Evolutionary conservation across 2,113 vertebrate genomes (phyloP).

Genomic region (Oryzias melastigma): DNA sequence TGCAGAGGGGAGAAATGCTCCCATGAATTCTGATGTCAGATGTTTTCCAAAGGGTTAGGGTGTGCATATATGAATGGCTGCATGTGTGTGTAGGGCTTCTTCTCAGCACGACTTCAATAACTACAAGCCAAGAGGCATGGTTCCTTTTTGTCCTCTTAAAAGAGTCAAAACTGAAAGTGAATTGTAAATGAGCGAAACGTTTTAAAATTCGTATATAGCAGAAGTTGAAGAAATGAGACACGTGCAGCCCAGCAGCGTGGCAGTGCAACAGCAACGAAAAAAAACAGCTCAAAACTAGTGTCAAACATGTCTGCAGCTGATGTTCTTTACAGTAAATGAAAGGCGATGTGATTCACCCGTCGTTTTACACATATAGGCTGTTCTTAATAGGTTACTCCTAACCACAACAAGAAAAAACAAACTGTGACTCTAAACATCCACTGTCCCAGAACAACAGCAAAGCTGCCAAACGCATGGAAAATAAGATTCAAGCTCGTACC

Average conservation of each 20-base stretch:
- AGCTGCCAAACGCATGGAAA: slow-evolving; percentile 45
- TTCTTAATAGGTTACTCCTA: slow-evolving; percentile 13
- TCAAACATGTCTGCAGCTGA: slow-evolving; percentile 3
- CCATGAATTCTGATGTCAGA: slow-evolving; percentile 75
- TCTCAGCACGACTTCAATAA: slow-evolving; percentile 4
- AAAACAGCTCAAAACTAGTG: background rate
- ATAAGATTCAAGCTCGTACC: slow-evolving; percentile 56
- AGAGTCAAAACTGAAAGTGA: background rate
- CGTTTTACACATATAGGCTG: slow-evolving; percentile 20
- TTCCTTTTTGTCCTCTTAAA: background rate
- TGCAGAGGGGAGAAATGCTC: slow-evolving; percentile 57
- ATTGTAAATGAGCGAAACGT: background rate
- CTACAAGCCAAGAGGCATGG: background rate
- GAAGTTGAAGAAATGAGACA: background rate
- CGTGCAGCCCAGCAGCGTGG: background rate
- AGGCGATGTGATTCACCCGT: slow-evolving; percentile 1
- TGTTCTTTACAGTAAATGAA: slow-evolving; percentile 11
- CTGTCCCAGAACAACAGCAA: slow-evolving; percentile 18
- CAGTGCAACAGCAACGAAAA: background rate
- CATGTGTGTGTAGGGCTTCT: slow-evolving; percentile 8
- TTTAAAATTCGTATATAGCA: background rate
- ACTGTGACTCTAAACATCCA: slow-evolving; percentile 18
- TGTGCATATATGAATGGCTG: slow-evolving; percentile 22
- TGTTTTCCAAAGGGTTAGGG: slow-evolving; percentile 64
- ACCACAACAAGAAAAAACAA: slow-evolving; percentile 33